Evolutionary conservation across 2,113 vertebrate species (phyloP), one percentile per base, ranked within the genome.

Genomic region (Ophthalmolycus amberensis): DNA sequence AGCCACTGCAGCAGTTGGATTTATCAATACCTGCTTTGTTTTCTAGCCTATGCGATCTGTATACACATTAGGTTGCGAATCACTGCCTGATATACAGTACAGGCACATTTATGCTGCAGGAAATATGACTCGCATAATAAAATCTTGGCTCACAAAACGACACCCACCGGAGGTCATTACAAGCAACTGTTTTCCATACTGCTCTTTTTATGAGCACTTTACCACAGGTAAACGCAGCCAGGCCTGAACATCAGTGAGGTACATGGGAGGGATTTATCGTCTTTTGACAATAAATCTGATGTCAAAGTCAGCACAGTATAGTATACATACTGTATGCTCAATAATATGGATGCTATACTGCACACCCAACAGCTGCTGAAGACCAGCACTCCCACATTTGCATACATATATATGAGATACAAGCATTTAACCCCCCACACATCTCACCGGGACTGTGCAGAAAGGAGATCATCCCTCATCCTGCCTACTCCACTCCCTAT

Each of bases 151-250:
- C 20, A 74, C n/a, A 74, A 63, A 66, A 67, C 1, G 8, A 56
- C 63, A 32, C 64, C 64, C 52, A 46, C 52, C 20, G 38, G 27
- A 14, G 25, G 27, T 58, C 63, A 58, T 52, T 25, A 59, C 20
- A 48, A 34, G 50, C 18, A 5, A 46, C 40, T 50, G 5, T 27
- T 34, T 48, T 60, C 64, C 7, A 48, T 27, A 60, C 8, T 59
- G 56, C 15, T 77, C 4, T n/a, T 76, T 58, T 20, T 22, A 68
- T 59, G 38, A 54, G 20, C 25, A 18, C 42, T 68, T 18, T 29
- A 77, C 12, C 52, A 34, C 63, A 22, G 48, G 48, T 76, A 67
- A 56, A 66, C 62, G 25, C n/a, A 77, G 46, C 6, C n/a, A 29
- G 48, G 22, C 46, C 10, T 40, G 46, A 34, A 66, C 46, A 40